Evolutionary conservation across 1,140 invertebrate genomes (phyloP).

Genomic region (Spodoptera litura): DNA sequence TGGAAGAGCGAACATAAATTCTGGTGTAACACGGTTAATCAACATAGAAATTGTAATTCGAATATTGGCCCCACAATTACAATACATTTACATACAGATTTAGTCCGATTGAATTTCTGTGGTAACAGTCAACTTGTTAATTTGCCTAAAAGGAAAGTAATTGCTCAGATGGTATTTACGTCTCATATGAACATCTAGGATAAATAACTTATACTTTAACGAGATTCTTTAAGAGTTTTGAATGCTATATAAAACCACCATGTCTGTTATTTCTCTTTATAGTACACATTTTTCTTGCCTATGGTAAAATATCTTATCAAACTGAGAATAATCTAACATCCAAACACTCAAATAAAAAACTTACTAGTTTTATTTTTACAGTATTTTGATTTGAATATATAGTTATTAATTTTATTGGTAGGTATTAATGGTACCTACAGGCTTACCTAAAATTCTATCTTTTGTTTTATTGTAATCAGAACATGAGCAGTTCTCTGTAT

Average conservation of each 20-base stretch:
- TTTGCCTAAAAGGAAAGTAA: conserved; percentile 84
- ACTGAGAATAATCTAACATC: too few species aligned
- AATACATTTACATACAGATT: conserved; percentile 85
- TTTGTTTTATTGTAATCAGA: not conserved
- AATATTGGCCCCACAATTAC: conserved; percentile 81
- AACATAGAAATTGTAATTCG: conserved; percentile 82
- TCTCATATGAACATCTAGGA: conserved; percentile 54
- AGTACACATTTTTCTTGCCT: too few species aligned
- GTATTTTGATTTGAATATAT: too few species aligned
- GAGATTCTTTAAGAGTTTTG: not conserved
- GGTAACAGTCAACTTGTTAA: conserved; percentile 78
- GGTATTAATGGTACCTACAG: too few species aligned
- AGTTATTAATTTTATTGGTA: too few species aligned
- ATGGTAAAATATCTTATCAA: too few species aligned
- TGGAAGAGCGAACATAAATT: conserved; percentile 71
- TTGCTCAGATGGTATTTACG: conserved; percentile 72
- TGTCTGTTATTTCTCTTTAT: too few species aligned
- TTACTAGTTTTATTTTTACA: too few species aligned
- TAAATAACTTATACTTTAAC: conserved; percentile 46
- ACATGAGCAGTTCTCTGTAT: not conserved
- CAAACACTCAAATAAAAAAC: too few species aligned
- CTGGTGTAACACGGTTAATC: conserved; percentile 73
- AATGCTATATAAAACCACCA: too few species aligned
- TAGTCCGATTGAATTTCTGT: conserved; percentile 81
- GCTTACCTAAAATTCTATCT: not conserved